These are phyloP conservation scores for Thalassarche chlororhynchos DNA, from an alignment of 2,113 vertebrate species.

Conservation along the genomic window DNA sequence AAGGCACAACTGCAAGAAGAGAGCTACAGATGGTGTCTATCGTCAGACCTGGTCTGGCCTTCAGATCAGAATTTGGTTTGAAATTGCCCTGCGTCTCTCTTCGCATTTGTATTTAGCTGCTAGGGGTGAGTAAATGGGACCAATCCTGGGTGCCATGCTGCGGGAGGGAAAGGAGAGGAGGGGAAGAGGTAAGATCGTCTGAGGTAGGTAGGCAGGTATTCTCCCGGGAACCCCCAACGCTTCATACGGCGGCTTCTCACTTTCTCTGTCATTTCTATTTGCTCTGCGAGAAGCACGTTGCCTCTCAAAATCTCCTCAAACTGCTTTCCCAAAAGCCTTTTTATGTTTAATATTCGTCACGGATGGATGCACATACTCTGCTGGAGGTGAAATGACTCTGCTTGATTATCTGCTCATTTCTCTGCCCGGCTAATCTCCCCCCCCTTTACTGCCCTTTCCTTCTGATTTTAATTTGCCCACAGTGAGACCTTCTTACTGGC, in stretches of 20 bases:
- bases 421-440: background rate
- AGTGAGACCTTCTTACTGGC: background rate
- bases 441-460: background rate
- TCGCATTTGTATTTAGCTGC: background rate
- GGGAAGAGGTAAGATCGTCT: background rate
- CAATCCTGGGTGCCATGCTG: background rate
- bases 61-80: background rate
- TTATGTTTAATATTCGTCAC: background rate
- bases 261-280: background rate
- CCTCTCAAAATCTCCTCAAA: background rate
- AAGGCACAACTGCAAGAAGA: background rate
- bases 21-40: background rate
- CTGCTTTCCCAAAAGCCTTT: background rate
- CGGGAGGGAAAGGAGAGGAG: background rate
- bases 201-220: background rate
- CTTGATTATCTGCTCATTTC: slow-evolving; percentile 32
- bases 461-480: background rate
- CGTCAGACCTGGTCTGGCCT: background rate
- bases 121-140: background rate
- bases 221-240: background rate
- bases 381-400: slow-evolving; percentile 42
- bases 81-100: background rate
- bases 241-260: rapidly evolving
- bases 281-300: background rate
- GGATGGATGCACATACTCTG: background rate